Evolutionary conservation across 2,113 vertebrate species (phyloP).

Genomic region (Varanus komodoensis): DNA sequence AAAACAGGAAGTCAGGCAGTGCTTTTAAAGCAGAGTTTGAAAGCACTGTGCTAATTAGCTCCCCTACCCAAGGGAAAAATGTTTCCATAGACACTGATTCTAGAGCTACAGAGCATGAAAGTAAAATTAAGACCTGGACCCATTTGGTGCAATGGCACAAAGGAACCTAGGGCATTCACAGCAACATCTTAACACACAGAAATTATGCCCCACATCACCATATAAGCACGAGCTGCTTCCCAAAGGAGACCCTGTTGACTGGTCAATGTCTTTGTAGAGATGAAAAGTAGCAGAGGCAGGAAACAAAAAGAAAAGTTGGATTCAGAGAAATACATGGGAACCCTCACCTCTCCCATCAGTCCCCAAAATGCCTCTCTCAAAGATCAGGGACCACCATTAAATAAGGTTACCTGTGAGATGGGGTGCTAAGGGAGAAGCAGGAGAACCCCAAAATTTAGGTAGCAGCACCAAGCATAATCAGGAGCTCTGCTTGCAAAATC

Average conservation of each 20-base stretch:
- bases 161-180: neutral
- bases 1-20: neutral
- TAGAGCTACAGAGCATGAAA: neutral
- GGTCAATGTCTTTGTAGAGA: constrained; percentile 25
- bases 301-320: neutral
- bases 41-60: neutral
- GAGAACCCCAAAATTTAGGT: neutral
- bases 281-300: constrained; percentile 15
- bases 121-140: neutral
- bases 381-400: neutral
- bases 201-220: neutral
- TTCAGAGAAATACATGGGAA: neutral
- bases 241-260: neutral
- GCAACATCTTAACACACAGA: neutral
- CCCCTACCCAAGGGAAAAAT: neutral
- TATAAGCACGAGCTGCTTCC: neutral
- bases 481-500: neutral
- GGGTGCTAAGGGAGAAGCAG: neutral
- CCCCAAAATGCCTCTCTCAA: neutral
- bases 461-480: neutral
- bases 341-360: neutral
- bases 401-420: neutral
- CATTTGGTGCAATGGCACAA: neutral
- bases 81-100: no score
- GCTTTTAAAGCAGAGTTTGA: neutral